Conservation (phyloP, 1,140 invertebrate genomes). For the Wiebesia pumilae region DNA sequence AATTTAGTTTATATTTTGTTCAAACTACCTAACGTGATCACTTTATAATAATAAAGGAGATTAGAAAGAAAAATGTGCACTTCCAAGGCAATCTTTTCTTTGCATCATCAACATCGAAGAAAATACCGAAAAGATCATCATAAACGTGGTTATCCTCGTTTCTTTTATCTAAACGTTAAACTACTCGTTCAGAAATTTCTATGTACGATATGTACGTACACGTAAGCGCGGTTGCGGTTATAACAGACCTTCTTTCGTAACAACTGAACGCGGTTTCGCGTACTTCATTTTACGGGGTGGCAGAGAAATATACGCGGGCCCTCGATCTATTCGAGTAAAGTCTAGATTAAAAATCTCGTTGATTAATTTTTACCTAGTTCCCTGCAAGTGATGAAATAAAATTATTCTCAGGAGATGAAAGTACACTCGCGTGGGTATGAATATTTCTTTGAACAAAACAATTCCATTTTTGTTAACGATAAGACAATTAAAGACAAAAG, state of each 20-base stretch:
- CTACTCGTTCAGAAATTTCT: background rate
- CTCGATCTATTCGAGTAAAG: background rate
- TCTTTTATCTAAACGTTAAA: background rate
- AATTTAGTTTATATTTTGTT: background rate
- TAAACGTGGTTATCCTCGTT: background rate
- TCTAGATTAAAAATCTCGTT: background rate
- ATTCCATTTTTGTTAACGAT: too few relatives aligned
- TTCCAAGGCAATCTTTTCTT: background rate
- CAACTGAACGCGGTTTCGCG: conserved; percentile 13
- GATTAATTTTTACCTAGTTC: background rate
- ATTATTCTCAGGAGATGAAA: background rate
- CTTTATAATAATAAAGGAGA: background rate
- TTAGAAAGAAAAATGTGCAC: background rate
- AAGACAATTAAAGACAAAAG: too few relatives aligned
- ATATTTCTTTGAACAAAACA: background rate
- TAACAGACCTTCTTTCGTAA: conserved; percentile 3
- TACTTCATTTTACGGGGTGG: background rate
- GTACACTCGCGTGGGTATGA: too few relatives aligned
- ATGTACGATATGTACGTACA: background rate
- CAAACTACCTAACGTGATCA: background rate
- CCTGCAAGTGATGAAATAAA: background rate
- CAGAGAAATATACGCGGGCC: background rate
- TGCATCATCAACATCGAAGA: background rate
- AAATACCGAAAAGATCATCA: background rate
- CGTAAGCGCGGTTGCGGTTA: conserved; percentile 5